phyloP scores from a whole-genome alignment of 2,888 invertebrate species.

The Cephus pygmeus region DNA sequence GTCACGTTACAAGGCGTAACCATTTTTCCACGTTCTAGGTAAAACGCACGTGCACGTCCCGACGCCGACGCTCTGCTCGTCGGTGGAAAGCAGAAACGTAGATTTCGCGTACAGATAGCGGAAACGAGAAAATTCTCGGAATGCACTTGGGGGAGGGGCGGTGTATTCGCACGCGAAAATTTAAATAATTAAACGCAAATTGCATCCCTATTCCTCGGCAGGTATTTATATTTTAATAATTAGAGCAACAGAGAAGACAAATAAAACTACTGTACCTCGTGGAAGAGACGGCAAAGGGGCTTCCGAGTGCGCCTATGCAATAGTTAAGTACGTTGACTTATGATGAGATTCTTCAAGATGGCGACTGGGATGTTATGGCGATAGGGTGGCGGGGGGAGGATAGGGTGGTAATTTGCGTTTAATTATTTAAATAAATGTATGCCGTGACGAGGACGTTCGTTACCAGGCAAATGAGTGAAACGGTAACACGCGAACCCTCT shows the following conservation, averaged over 20 bases:
- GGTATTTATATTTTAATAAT: neutral
- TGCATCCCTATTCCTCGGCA: too few relatives aligned
- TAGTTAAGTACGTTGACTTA: neutral
- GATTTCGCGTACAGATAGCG: neutral
- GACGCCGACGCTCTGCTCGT: neutral
- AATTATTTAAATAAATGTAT: conserved; percentile 63
- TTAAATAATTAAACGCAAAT: too few relatives aligned
- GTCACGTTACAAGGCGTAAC: neutral
- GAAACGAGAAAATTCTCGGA: neutral
- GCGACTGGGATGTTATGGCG: neutral
- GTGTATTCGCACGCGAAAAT: too few relatives aligned
- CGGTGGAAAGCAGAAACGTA: neutral
- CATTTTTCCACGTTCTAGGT: neutral
- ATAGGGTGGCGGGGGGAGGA: neutral
- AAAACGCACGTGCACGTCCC: neutral
- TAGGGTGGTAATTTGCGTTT: conserved; percentile 47
- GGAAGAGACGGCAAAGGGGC: neutral
- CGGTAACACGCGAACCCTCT: conserved; percentile 49
- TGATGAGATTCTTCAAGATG: neutral
- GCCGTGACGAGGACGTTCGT: conserved; percentile 54
- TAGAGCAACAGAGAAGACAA: neutral
- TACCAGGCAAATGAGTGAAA: conserved; percentile 61
- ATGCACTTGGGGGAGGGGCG: neutral
- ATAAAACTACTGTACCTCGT: neutral
- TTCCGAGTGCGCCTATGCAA: neutral